phyloP scores from a whole-genome alignment of 2,113 vertebrate genomes.

The Smithornis capensis region DNA sequence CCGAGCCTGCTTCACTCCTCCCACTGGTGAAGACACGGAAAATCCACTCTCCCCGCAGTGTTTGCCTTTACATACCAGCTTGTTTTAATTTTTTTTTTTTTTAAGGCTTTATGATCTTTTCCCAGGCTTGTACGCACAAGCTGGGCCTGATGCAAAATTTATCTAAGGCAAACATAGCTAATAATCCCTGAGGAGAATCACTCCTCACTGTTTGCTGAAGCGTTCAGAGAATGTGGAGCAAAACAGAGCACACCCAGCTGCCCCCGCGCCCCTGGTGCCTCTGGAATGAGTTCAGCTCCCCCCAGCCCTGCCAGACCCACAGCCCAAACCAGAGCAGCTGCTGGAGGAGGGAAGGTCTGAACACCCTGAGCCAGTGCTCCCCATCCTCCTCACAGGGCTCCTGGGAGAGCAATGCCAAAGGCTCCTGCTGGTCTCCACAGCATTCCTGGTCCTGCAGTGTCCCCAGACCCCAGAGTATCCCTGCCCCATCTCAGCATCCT shows the following conservation, averaged over 20 bases:
- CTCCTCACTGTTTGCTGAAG: not conserved
- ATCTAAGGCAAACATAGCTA: not conserved
- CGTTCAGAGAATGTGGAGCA: not conserved
- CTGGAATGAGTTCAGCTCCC: not conserved
- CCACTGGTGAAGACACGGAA: not conserved
- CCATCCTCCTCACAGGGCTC: accelerated
- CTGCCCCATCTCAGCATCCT: not conserved
- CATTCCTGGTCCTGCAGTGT: not conserved
- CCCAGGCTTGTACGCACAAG: slow-evolving; percentile 1
- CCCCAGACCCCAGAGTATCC: not conserved
- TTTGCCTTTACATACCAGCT: not conserved
- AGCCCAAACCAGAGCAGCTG: not conserved
- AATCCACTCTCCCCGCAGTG: not conserved
- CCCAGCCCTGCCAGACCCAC: not conserved
- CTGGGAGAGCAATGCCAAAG: accelerated
- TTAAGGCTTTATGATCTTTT: not conserved
- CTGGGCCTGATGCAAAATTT: not conserved
- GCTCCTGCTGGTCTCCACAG: not conserved
- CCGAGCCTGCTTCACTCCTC: accelerated
- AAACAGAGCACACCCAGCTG: not conserved
- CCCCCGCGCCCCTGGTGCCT: not conserved
- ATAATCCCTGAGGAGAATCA: not conserved
- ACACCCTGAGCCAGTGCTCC: accelerated
- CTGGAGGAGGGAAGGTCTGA: not conserved
- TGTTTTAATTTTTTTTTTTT: not conserved